Evolutionary conservation across 2,888 invertebrate genomes (phyloP), one percentile per base, ranked within the genome.

Genomic region (Trachelus troglodyta): DNA sequence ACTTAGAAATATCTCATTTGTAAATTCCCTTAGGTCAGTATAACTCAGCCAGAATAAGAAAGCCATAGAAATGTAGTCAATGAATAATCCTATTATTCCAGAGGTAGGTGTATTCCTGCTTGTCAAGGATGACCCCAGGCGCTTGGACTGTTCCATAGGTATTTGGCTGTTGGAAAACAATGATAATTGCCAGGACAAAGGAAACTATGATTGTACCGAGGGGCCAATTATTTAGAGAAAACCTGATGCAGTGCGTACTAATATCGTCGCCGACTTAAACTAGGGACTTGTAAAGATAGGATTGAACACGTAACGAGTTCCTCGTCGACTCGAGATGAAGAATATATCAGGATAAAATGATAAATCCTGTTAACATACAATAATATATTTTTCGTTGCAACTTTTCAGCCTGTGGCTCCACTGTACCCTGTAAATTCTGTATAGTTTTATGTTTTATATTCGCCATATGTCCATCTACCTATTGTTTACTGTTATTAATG

Each of bases 391-490:
- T 82, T 82, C 37, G 79, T 83, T 83, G 78, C 75, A 56, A 83
- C 71, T 81, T 83, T 82, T 86, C 77, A 82, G 82, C 79, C 80
- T 79, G 81, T 83, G 84, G 83, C 82, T 56, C 56, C 23, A 9
- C 82, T 85, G 85, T 76, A 79, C 83, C 73, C 35, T 89, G 87
- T 88, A 88, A 85, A 88, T 88, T 85, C 82, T 89, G 87, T 88
- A 89, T 85, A 89, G 87, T 89, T 87, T 85, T 84, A 84, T 85
- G 86, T 87, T 88, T 85, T 85, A 83, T 88, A 87, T 87, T 81
- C 56, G 76, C 80, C 73, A 74, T 37, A 33, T 80, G 69, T 79
- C 76, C 71, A n/a, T 69, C 71, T 77, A 75, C 75, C 68, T 74
- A 74, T 82, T 77, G 56, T 73, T 73, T 73, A 35, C 34, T 34